Base-by-base conservation (phyloP, 2,888 invertebrate genomes). In the Dysmachus trigonus region DNA sequence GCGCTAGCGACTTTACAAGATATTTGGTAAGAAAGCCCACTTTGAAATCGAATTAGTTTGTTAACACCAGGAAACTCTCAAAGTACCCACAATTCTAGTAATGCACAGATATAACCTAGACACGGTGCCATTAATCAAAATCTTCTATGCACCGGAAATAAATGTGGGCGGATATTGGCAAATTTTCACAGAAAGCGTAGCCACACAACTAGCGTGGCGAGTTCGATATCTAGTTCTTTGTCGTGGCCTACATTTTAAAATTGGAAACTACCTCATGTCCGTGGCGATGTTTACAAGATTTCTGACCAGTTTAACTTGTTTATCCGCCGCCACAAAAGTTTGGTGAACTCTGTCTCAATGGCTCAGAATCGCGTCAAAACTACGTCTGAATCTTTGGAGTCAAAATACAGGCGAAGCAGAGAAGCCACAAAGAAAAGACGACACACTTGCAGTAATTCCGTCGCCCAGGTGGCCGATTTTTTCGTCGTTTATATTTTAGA, bases 251-350 rank as follows among this genome's bases (percentile, higher is more conserved):
- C 73, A 73, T 73, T 73, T 62, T 73, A 73, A 33, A 73, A 73
- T n/a, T 79, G 79, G 38, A 79, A 79, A 41, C 41, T 30, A 30
- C 31, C 30, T 79, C 62, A 62, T 27, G 27, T 27, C n/a, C 4
- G 30, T 30, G 31, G 31, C 47, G 77, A 38, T 38, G 77, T 77
- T 77, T 79, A 47, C 18, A 33, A 73, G 62, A 79, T 27, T 41
- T 79, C 51, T 51, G 62, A 33, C 81, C 81, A 51, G 81, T 81
- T 81, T 33, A 81, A 81, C 81, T 81, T 22, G 81, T 81, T 81
- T 81, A 51, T 47, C 15, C n/a, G 51, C 27, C 22, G 27, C 10
- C 22, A 33, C 15, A 31, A 53, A 81, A 81, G 81, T 81, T 81
- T 81, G 62, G 33, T 81, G 81, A 81, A 81, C 81, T 81, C 81